Conservation (phyloP, 2,113 vertebrate species). For the Tetrax tetrax region DNA sequence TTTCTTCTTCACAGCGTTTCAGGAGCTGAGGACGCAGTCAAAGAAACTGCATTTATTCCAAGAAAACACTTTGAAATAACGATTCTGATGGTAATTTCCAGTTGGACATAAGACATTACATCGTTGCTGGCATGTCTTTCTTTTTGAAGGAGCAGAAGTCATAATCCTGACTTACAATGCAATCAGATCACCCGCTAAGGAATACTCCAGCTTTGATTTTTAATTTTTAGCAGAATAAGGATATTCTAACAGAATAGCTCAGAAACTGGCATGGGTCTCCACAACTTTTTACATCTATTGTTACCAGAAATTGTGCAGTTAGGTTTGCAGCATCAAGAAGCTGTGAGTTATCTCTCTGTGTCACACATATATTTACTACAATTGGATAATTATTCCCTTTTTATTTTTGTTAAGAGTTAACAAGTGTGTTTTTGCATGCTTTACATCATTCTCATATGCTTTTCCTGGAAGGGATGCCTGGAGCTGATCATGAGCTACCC, state of each 20-base stretch:
- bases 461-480: background rate
- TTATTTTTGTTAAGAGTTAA: background rate
- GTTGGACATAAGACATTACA: background rate
- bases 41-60: background rate
- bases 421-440: background rate
- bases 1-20: background rate
- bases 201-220: background rate
- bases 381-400: background rate
- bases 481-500: background rate
- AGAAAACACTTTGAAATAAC: background rate
- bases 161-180: background rate
- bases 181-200: background rate
- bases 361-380: background rate
- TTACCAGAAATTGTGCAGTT: background rate
- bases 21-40: background rate
- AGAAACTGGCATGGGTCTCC: background rate
- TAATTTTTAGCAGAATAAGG: background rate
- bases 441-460: background rate
- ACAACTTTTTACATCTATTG: background rate
- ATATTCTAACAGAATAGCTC: background rate
- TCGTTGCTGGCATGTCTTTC: background rate
- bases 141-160: background rate
- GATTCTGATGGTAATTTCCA: background rate
- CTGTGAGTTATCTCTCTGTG: background rate
- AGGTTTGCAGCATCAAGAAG: background rate